Evolutionary conservation across 2,797 vertebrate species (phyloP).

Genomic region (Dicrostonyx torquatus): DNA sequence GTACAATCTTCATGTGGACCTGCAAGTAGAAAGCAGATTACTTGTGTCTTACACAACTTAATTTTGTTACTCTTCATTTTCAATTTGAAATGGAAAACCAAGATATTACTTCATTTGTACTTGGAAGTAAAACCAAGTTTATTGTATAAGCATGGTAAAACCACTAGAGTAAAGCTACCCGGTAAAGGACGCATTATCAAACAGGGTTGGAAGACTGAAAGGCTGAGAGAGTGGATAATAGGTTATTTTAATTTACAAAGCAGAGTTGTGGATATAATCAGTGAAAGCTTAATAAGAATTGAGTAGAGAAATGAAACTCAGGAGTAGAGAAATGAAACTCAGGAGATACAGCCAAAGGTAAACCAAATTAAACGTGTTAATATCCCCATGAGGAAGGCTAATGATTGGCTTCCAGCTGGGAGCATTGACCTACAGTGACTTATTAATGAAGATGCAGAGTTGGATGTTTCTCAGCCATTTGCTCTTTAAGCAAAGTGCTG

Average conservation of each 20-base stretch:
- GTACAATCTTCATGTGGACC: too few species aligned
- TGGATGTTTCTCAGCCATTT: neutral
- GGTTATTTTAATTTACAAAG: neutral
- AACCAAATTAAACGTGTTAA: neutral
- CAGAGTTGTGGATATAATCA: neutral
- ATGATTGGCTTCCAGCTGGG: neutral
- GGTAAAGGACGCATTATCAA: neutral
- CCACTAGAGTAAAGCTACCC: neutral
- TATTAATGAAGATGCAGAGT: neutral
- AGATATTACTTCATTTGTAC: neutral
- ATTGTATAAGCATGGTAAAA: neutral
- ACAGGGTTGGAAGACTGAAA: neutral
- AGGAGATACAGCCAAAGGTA: neutral
- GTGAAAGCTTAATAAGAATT: neutral
- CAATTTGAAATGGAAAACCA: neutral
- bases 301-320: neutral
- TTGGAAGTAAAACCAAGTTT: neutral
- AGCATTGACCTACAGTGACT: neutral
- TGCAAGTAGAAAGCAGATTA: neutral
- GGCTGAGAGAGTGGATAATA: neutral
- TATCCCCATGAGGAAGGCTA: neutral
- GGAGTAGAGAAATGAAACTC: neutral
- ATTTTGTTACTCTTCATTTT: neutral
- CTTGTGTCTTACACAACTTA: neutral
- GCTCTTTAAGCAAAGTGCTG: neutral